Evolutionary conservation across 2,113 vertebrate species (phyloP).

Genomic region (Galeopterus variegatus): DNA sequence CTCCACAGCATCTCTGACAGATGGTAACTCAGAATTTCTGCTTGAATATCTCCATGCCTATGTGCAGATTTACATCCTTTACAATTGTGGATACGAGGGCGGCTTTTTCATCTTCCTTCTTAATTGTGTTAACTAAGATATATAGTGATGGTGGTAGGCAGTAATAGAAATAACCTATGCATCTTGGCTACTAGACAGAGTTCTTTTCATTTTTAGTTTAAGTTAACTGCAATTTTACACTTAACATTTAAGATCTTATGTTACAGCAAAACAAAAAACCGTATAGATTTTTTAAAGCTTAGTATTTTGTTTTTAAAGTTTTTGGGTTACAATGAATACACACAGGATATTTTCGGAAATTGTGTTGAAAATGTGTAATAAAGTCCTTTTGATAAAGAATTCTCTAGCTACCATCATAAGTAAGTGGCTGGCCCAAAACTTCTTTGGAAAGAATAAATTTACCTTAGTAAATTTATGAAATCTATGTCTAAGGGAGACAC

Average conservation of each 20-base stretch:
- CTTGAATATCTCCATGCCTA: background rate
- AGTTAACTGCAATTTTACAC: background rate
- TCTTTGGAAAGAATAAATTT: background rate
- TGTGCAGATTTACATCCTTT: background rate
- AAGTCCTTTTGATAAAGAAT: background rate
- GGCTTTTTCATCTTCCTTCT: background rate
- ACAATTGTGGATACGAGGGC: background rate
- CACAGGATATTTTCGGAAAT: background rate
- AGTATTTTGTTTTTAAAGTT: background rate
- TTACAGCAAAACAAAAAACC: background rate
- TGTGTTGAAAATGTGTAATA: background rate
- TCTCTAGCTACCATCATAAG: background rate
- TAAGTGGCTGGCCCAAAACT: background rate
- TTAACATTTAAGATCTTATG: background rate
- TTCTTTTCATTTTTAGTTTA: background rate
- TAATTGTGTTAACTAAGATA: background rate
- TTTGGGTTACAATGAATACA: constrained; percentile 4
- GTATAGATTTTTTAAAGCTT: background rate
- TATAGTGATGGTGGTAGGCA: too few relatives aligned
- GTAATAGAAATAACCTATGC: background rate
- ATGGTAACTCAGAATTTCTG: background rate
- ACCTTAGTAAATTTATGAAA: background rate
- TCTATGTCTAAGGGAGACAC: background rate
- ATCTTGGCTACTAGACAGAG: background rate
- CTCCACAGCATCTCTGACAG: background rate